Evolutionary conservation across 2,797 vertebrate genomes (phyloP), one percentile per base, ranked within the genome.

Genomic region (Nannoperca australis): DNA sequence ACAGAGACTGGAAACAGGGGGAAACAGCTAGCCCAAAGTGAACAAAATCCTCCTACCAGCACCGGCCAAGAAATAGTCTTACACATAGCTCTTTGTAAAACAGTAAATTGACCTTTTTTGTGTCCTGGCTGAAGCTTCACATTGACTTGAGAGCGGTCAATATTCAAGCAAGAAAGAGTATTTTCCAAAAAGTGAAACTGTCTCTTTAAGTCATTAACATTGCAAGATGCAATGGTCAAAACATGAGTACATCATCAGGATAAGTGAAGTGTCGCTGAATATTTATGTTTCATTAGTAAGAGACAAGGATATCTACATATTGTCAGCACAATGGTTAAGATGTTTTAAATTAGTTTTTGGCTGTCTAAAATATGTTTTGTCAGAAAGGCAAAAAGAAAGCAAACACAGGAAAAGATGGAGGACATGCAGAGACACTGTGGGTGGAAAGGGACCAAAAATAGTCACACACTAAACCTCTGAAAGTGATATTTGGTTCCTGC

Each of bases 401-500:
- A 69, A n/a, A 58, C 40, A 51, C 13, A 61, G 15, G 0, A 67
- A 42, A 45, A 80, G 18, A 79, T 17, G 34, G 40, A 69, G 54
- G 38, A 47, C 27, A 54, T 7, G 4, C 11, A 12, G 27, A 73
- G 38, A 55, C 45, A 47, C 22, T 8, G 63, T 10, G 65, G 40
- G 15, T 70, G 68, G 36, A 80, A 80, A 70, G 56, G 44, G 22
- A 76, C 70, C 53, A 63, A 73, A 80, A 76, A 74, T 62, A 82
- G 60, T 58, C 54, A 11, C 13, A 42, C 55, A 24, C 45, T 54
- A 56, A 78, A 87, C 34, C 74, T 71, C 24, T 70, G 58, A 62
- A 65, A 66, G 66, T 78, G 51, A 82, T 76, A 76, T 84, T 84
- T 67, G 73, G 68, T 73, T 75, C 70, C 65, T 59, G 30, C 22